Conservation (phyloP, 2,888 invertebrate species). For the Cactoblastis cactorum region DNA sequence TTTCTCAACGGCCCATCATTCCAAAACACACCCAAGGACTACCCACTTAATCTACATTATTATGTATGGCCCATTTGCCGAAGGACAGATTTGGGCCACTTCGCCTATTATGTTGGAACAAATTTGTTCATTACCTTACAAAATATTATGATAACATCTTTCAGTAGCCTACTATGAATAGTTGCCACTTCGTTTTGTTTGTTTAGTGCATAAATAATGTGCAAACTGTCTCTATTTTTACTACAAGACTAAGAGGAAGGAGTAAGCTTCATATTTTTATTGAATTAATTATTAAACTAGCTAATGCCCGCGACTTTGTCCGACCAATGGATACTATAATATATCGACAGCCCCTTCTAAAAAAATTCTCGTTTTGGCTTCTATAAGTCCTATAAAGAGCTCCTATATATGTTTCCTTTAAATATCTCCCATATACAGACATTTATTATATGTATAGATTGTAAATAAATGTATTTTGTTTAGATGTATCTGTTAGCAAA, state of each 20-base stretch:
- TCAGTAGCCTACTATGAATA: background rate
- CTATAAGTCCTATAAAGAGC: too few relatives aligned
- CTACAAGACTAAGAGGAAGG: background rate
- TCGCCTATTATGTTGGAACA: slow-evolving; percentile 42
- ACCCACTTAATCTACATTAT: slow-evolving; percentile 17
- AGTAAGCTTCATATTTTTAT: background rate
- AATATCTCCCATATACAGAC: too few relatives aligned
- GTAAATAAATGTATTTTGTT: too few relatives aligned
- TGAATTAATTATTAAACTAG: too few relatives aligned
- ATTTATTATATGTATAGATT: too few relatives aligned
- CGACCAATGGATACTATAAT: too few relatives aligned
- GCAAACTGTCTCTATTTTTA: background rate
- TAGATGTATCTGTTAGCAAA: too few relatives aligned
- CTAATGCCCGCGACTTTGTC: too few relatives aligned
- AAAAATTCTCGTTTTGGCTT: too few relatives aligned
- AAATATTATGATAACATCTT: slow-evolving; percentile 29
- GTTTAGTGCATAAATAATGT: background rate
- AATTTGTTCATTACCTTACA: slow-evolving; percentile 52
- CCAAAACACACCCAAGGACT: slow-evolving; percentile 16
- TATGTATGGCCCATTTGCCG: slow-evolving; percentile 34
- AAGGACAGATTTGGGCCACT: slow-evolving; percentile 37
- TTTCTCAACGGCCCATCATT: slow-evolving; percentile 14
- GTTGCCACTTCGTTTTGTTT: background rate
- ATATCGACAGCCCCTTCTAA: too few relatives aligned
- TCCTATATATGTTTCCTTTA: too few relatives aligned